phyloP scores from a whole-genome alignment of 37 sponge, comb jelly and placozoan species.

The Diacarnus erythraeanus region DNA sequence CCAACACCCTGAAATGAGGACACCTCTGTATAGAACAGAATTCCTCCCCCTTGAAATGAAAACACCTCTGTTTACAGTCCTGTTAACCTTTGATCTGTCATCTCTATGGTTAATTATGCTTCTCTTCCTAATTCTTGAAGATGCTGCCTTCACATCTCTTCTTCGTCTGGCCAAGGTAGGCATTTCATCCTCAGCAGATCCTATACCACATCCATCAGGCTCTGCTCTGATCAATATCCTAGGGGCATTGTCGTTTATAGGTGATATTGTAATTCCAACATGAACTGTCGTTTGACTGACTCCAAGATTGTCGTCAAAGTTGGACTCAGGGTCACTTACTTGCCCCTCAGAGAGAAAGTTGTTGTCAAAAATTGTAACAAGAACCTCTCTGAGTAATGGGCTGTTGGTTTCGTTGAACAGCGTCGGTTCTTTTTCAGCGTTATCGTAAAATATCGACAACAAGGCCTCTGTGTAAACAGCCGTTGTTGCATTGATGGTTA shows the following conservation, averaged over 20 bases:
- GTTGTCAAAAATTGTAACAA: constrained; percentile 30
- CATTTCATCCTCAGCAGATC: not conserved
- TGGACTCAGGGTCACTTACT: not conserved
- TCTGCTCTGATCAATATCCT: constrained; percentile 20
- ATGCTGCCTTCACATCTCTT: constrained; percentile 17
- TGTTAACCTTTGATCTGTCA: not conserved
- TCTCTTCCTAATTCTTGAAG: constrained; percentile 4
- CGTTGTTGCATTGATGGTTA: not conserved
- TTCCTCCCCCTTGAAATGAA: not conserved
- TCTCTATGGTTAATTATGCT: not conserved
- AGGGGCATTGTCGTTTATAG: constrained; percentile 47
- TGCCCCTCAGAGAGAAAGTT: not conserved
- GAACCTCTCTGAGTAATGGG: constrained; percentile 1
- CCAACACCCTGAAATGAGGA: too few species aligned
- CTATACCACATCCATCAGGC: constrained; percentile 2
- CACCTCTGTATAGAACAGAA: too few species aligned
- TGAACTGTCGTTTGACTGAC: constrained; percentile 7
- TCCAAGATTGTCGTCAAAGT: not conserved
- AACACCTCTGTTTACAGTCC: too few species aligned
- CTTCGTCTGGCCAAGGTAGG: not conserved
- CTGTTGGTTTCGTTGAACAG: constrained; percentile 14
- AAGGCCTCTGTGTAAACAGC: constrained; percentile 9
- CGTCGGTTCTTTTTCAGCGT: constrained; percentile 36
- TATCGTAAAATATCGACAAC: constrained; percentile 1
- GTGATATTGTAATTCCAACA: constrained; percentile 7